Conservation (phyloP, 2,113 vertebrate genomes). For the Dendropsophus ebraccatus region DNA sequence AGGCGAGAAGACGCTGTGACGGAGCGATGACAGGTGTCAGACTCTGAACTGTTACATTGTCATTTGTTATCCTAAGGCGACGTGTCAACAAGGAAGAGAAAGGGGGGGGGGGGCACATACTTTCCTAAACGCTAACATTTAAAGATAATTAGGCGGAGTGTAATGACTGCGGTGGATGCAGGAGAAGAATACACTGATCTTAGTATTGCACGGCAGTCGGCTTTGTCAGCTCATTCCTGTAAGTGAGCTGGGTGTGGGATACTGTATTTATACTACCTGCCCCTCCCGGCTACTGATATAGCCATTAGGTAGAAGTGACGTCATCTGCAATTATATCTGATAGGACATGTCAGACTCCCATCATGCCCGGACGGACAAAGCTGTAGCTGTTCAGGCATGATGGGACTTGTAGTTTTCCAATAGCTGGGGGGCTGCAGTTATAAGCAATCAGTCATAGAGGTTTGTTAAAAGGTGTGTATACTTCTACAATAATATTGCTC, state of each 20-base stretch:
- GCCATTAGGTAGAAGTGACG: background rate
- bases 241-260: background rate
- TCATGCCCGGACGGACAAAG: too few relatives aligned
- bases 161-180: background rate
- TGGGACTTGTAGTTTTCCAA: too few relatives aligned
- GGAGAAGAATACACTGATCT: constrained; percentile 15
- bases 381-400: too few relatives aligned
- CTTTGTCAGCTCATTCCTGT: background rate
- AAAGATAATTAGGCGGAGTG: constrained; percentile 29
- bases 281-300: background rate
- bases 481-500: too few relatives aligned
- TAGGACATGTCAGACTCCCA: too few relatives aligned
- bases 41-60: constrained; percentile 42
- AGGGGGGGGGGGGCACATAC: background rate
- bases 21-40: constrained; percentile 56
- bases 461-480: too few relatives aligned
- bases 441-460: too few relatives aligned
- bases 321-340: background rate
- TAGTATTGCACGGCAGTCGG: background rate
- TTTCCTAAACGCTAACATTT: constrained; percentile 24
- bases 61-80: constrained; percentile 50
- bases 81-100: constrained; percentile 28
- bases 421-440: too few relatives aligned
- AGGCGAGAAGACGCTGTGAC: constrained; percentile 28
- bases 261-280: background rate